Evolutionary conservation across 2,113 vertebrate genomes (phyloP).

Genomic region (Cyrtonyx montezumae): DNA sequence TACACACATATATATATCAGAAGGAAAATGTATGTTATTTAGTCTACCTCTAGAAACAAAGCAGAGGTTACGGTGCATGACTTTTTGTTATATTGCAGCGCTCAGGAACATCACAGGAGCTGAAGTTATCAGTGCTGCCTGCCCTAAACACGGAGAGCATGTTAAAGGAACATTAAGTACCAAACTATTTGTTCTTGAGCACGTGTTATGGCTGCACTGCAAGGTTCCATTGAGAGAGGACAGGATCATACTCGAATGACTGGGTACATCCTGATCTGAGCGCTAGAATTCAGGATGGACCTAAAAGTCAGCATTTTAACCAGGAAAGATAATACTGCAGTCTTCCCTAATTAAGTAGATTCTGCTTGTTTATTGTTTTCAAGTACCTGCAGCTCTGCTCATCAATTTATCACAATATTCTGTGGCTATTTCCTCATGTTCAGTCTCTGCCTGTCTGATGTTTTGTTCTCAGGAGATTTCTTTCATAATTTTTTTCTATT

Average conservation of each 20-base stretch:
- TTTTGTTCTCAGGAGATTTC: not conserved
- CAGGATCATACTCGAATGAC: not conserved
- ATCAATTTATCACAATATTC: conserved; percentile 42
- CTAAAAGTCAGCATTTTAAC: not conserved
- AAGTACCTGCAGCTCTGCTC: conserved; percentile 14
- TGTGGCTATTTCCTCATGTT: not conserved
- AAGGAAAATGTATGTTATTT: not conserved
- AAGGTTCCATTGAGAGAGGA: not conserved
- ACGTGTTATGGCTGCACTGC: not conserved
- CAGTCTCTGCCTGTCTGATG: not conserved
- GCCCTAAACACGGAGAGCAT: not conserved
- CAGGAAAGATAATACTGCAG: not conserved
- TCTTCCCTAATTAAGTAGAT: not conserved
- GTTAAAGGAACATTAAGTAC: not conserved
- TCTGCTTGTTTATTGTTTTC: conserved; percentile 23
- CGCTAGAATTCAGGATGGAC: not conserved
- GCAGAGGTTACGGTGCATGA: not conserved
- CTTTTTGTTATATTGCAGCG: not conserved
- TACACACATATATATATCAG: not conserved
- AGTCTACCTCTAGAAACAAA: not conserved
- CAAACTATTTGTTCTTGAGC: not conserved
- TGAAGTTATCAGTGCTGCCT: not conserved
- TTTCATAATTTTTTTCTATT: conserved; percentile 21
- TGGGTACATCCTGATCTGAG: not conserved
- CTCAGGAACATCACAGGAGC: not conserved